phyloP scores from a whole-genome alignment of 1,140 invertebrate genomes.

The Sitophilus oryzae region DNA sequence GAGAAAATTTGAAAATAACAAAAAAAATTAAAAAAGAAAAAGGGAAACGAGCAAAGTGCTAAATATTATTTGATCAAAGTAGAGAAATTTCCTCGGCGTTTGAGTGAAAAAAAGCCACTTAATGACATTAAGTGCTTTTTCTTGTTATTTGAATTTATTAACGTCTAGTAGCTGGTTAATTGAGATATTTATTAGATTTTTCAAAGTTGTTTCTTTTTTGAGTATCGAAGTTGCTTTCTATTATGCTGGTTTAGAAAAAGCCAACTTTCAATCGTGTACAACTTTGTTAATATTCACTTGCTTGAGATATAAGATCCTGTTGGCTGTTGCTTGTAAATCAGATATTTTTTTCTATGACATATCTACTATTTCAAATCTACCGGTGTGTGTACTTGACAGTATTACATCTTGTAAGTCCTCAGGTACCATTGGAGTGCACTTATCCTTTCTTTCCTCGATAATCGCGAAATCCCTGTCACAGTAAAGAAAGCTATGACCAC shows the following conservation, averaged over 20 bases:
- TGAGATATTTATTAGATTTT: conserved; percentile 11
- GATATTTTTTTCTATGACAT: conserved; percentile 14
- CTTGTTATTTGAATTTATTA: conserved; percentile 18
- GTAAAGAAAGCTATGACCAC: too few species aligned
- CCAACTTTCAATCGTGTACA: conserved; percentile 15
- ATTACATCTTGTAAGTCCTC: conserved; percentile 17
- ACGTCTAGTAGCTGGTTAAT: conserved; percentile 10
- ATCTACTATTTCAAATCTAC: conserved; percentile 16
- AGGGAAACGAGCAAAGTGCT: too few species aligned
- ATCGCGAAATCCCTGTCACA: too few species aligned
- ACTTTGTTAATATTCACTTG: conserved; percentile 20
- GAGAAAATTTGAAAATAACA: too few species aligned
- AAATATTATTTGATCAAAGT: too few species aligned
- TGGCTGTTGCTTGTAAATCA: conserved; percentile 19
- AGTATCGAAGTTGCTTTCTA: conserved; percentile 14
- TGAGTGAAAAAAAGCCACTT: too few species aligned
- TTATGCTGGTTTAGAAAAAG: conserved; percentile 3
- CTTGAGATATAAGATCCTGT: conserved; percentile 19
- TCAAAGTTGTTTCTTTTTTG: conserved; percentile 15
- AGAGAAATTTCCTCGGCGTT: too few species aligned
- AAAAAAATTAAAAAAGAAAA: too few species aligned
- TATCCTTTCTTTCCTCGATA: too few species aligned
- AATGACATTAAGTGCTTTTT: conserved; percentile 9
- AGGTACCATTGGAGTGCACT: too few species aligned
- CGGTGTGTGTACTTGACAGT: conserved; percentile 21